phyloP scores from a whole-genome alignment of 2,797 vertebrate genomes.

The Hydrocynus forskahlii region DNA sequence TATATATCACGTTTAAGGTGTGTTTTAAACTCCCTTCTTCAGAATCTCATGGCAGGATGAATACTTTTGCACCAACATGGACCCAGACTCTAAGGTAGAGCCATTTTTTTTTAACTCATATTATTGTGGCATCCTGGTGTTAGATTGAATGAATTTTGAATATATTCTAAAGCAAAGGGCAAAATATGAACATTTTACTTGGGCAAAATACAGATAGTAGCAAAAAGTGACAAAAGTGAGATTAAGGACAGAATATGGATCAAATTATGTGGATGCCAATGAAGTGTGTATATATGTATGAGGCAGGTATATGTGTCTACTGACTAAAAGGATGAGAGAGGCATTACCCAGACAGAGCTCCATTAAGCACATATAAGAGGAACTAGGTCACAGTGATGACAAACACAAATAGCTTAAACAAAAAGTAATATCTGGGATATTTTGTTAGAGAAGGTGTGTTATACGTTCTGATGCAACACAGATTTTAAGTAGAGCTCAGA shows the following conservation, averaged over 20 bases:
- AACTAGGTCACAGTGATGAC: conserved; percentile 34
- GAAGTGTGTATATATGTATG: conserved; percentile 6
- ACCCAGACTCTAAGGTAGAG: conserved; percentile 76
- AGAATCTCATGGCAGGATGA: conserved; percentile 81
- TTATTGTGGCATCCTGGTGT: conserved; percentile 8
- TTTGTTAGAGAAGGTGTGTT: no score
- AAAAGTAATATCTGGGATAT: neutral
- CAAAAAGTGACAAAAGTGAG: conserved; percentile 7
- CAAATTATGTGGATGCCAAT: conserved; percentile 18
- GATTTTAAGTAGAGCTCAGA: neutral
- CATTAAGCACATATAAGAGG: conserved; percentile 51
- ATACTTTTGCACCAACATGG: conserved; percentile 70
- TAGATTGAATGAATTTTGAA: conserved; percentile 5
- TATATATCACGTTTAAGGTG: neutral
- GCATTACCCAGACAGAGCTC: conserved; percentile 31
- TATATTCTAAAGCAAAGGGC: conserved; percentile 11
- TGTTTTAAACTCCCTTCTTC: conserved; percentile 45
- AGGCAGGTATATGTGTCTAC: neutral
- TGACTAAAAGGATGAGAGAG: conserved; percentile 45
- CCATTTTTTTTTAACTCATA: neutral
- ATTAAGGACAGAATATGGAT: conserved; percentile 18
- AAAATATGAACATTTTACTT: neutral
- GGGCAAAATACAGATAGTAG: neutral
- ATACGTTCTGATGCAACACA: neutral
- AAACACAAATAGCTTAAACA: conserved; percentile 22